phyloP scores from a whole-genome alignment of 2,113 vertebrate species.

The Furnarius figulus region DNA sequence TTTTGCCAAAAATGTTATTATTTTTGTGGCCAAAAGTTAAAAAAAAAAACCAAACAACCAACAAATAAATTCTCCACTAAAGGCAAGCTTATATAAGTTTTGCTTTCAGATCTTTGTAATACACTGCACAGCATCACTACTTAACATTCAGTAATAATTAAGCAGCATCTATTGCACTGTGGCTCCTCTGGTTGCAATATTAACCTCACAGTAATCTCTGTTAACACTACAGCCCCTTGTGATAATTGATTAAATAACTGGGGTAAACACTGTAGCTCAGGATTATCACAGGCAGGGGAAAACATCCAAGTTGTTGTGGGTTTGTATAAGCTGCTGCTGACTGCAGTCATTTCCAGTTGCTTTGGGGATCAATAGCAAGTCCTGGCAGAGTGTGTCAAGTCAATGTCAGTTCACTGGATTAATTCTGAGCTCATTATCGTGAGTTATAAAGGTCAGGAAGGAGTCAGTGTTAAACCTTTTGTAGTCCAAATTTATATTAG shows the following conservation, averaged over 20 bases:
- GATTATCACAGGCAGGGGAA: conserved; percentile 2
- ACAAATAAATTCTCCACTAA: not conserved
- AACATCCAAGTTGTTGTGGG: not conserved
- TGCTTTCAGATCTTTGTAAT: not conserved
- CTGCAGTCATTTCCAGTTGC: not conserved
- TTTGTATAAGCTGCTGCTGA: not conserved
- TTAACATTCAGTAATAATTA: not conserved
- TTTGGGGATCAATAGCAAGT: conserved; percentile 21
- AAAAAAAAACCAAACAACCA: not conserved
- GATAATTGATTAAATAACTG: conserved; percentile 27
- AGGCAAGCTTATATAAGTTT: not conserved
- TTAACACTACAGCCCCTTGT: not conserved
- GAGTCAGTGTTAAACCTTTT: conserved; percentile 8
- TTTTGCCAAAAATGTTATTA: not conserved
- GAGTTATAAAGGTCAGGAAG: conserved; percentile 25
- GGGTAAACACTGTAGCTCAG: not conserved
- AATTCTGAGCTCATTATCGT: conserved; percentile 44
- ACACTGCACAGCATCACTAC: not conserved
- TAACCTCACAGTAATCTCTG: conserved; percentile 18
- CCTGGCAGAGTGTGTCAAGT: not conserved
- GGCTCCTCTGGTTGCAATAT: not conserved
- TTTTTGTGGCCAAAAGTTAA: not conserved
- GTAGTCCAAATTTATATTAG: not conserved
- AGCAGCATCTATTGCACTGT: not conserved
- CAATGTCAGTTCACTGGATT: conserved; percentile 4